Evolutionary conservation across 2,113 vertebrate species (phyloP), one percentile per base, ranked within the genome.

Genomic region (Tetraodon nigroviridis): DNA sequence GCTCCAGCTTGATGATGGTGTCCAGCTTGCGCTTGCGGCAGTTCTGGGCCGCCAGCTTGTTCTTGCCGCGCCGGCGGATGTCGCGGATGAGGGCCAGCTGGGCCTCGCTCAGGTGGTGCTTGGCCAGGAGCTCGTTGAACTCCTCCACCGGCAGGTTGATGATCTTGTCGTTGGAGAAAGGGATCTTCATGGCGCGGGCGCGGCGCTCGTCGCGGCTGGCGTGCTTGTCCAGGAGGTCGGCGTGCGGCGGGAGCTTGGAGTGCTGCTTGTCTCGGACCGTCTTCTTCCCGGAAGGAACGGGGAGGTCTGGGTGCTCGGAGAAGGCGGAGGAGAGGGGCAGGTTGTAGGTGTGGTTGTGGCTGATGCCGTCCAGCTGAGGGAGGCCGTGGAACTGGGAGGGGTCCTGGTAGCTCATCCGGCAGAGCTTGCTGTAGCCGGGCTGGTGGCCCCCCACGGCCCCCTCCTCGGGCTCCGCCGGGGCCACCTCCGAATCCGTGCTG

Each of bases 1-100:
- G 93, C 78, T 99, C 96, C 79, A 99, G 85, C 86, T 96, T 97
- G 3, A 99, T 90, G 85, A 99, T 98, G 73, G 97, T 98, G 83
- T 99, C 97, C 83, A 99, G 89, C 42, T 99, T 99, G 72, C 97
- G 93, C 86, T 98, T 97, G 67, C 96, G 94, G 88, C 97, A 99
- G 90, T 99, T 99, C 84, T 99, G 97, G 0, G 97, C 97, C 0
- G 97, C 97, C 95, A 99, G 95, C 90, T 99, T 99, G 91, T 99
- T 99, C 84, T 99, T 99, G 61, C 97, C 97, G 0, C 97, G 90
- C 56, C 97, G 77, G 61, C 97, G 89, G 84, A 99, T 99, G 87
- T 99, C 97, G 0, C 97, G 93, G 78, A 99, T 93, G n/a, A 99
- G 92, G 60, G 95, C 93, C 1, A 99, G 92, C 86, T 99, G 97